Conservation (phyloP, 2,888 invertebrate genomes). For the Periphyllus acericola region DNA sequence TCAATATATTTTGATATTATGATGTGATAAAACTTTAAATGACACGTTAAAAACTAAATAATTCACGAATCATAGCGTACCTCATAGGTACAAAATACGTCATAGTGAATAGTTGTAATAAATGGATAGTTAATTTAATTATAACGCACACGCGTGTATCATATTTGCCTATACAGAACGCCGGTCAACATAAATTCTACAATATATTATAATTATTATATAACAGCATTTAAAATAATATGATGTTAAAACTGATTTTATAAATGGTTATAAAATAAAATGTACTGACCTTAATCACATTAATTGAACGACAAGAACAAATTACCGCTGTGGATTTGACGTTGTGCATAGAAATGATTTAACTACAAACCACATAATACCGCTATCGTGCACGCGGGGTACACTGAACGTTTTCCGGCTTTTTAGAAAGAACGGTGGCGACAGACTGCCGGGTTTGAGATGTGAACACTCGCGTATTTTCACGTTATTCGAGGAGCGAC, state of each 20-base stretch:
- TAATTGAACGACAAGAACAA: not conserved
- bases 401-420: slow-evolving; percentile 51
- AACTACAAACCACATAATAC: not conserved
- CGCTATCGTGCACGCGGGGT: slow-evolving; percentile 14
- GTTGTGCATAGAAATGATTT: not conserved
- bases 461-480: slow-evolving; percentile 24
- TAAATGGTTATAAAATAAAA: not conserved
- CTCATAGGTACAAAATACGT: too few relatives aligned
- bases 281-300: slow-evolving; percentile 22
- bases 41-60: too few relatives aligned
- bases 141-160: not conserved
- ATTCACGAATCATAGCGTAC: too few relatives aligned
- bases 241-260: not conserved
- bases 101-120: too few relatives aligned
- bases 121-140: not conserved
- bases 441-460: slow-evolving; percentile 49
- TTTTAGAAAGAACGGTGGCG: slow-evolving; percentile 51
- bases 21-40: too few relatives aligned
- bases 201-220: not conserved
- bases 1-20: too few relatives aligned
- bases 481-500: slow-evolving; percentile 49
- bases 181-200: not conserved
- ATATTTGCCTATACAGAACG: not conserved
- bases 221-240: not conserved
- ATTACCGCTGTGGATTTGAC: not conserved